Evolutionary conservation across 2,797 vertebrate genomes (phyloP), one percentile per base, ranked within the genome.

Genomic region (Spinibarbus caldwelli): DNA sequence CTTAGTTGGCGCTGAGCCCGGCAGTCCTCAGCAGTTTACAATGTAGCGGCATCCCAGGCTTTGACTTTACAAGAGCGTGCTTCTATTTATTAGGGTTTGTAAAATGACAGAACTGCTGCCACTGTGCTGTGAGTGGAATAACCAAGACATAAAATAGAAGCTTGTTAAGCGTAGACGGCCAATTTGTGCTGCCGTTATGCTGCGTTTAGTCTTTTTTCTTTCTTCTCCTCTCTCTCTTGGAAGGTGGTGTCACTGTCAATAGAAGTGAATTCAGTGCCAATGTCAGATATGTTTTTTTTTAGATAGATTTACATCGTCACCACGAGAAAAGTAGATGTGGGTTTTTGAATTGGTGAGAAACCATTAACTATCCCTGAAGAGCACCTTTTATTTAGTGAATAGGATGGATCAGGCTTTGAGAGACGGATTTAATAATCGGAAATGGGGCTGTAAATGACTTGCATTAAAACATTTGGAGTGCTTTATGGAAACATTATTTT

Each of bases 1-100:
- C 68, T 72, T 17, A 54, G 86, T 87, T 94, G 93, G 93, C 92
- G 0, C 5, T 43, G 70, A 19, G 92, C 93, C 92, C 91, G 88
- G 93, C 78, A 89, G 66, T 87, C 90, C 91, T 86, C 79, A 77
- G 88, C 89, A 62, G 86, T 91, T 91, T 91, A 91, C 90, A 92
- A 90, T 90, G 90, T 86, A 75, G 89, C 81, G 87, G 88, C 45
- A 73, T 91, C 89, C 73, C 81, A 90, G 87, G 89, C 91, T 92
- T 87, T 90, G 92, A 91, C 92, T 94, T 91, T 88, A 89, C 91
- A 82, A 90, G 91, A 90, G 92, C 89, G 88, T 85, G 86, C 90
- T 92, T 86, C 90, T 82, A 87, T 93, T 93, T 92, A 93, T 93
- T 91, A 93, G 84, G 86, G 85, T 87, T 88, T 82, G 76, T 76